phyloP scores from a whole-genome alignment of 2,888 invertebrate species.

The Glyphotaelius pellucidus region DNA sequence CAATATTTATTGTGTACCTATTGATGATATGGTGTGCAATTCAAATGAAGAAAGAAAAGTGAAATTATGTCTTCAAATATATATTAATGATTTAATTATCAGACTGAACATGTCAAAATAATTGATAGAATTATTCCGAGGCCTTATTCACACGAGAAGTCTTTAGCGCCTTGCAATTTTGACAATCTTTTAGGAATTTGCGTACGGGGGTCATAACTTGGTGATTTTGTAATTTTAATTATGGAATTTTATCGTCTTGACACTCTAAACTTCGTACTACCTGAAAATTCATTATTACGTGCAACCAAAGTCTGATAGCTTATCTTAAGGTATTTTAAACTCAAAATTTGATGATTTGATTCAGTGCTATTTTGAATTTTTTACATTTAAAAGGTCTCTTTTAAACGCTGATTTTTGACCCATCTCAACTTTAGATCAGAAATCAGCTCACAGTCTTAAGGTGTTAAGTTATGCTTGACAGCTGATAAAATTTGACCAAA shows the following conservation, averaged over 20 bases:
- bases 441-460: no score
- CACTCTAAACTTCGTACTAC: neutral
- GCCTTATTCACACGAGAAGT: neutral
- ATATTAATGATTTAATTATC: neutral
- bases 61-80: neutral
- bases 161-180: neutral
- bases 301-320: neutral
- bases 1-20: neutral
- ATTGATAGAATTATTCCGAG: neutral
- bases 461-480: no score
- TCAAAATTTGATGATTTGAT: no score
- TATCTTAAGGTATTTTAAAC: no score
- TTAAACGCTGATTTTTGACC: no score
- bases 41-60: neutral
- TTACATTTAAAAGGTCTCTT: no score
- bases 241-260: neutral
- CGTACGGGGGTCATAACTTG: neutral
- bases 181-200: neutral
- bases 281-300: neutral
- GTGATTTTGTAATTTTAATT: no score
- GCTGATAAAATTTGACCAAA: no score
- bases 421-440: no score
- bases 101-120: neutral
- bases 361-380: no score
- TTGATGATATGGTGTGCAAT: neutral